Percentiles rank a stretch among this genome's conserved stretches.
These are phyloP conservation scores for Seladonia tumulorum DNA, from an alignment of 2,888 invertebrate genomes.

Conservation along the genomic window DNA sequence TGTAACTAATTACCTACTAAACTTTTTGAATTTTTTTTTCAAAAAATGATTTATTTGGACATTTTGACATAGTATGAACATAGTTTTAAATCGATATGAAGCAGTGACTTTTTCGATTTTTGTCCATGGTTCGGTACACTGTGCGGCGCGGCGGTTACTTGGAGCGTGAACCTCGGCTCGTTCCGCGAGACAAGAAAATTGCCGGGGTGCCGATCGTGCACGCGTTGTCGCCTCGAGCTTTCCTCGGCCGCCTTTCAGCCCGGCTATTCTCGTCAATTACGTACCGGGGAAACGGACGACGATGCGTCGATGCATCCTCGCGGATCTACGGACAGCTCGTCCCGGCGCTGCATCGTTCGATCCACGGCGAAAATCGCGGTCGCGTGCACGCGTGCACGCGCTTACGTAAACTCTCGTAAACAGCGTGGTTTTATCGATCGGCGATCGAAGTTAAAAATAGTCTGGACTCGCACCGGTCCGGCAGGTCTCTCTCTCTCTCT, in stretches of 20 bases:
- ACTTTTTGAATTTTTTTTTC: too few relatives aligned
- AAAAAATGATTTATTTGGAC: too few relatives aligned
- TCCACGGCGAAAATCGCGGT: background rate
- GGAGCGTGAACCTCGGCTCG: slow-evolving; percentile 32
- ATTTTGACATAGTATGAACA: too few relatives aligned
- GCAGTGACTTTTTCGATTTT: too few relatives aligned
- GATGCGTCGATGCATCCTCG: background rate
- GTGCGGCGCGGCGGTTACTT: background rate
- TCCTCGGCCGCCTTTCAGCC: slow-evolving; percentile 18
- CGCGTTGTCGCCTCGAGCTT: slow-evolving; percentile 24
- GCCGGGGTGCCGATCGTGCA: slow-evolving; percentile 1
- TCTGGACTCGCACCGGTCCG: background rate
- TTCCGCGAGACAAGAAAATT: slow-evolving; percentile 39
- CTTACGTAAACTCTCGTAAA: slow-evolving; percentile 43
- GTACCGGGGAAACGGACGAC: slow-evolving; percentile 12
- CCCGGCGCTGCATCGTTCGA: background rate
- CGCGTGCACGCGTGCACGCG: background rate
- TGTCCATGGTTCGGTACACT: too few relatives aligned
- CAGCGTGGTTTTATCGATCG: slow-evolving; percentile 21
- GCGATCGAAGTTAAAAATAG: slow-evolving; percentile 58
- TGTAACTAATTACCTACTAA: too few relatives aligned
- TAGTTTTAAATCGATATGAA: too few relatives aligned
- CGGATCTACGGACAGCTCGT: background rate
- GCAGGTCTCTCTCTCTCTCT: background rate
- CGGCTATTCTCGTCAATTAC: slow-evolving; percentile 31